Base-by-base conservation (phyloP, 2,888 invertebrate genomes). In the Fissipunctia ypsillon region DNA sequence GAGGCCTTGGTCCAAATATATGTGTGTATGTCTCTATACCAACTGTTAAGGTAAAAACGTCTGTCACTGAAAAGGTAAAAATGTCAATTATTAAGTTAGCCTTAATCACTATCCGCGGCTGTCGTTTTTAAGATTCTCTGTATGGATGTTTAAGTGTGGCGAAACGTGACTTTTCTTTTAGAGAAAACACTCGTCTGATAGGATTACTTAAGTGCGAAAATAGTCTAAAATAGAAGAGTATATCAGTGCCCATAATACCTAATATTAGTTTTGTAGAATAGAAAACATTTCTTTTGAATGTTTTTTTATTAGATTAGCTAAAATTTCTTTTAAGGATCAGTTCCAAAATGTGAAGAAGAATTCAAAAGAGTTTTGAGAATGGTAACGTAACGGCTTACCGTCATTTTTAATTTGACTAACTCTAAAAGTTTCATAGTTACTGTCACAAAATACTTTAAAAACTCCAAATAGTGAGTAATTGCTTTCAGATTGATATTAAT, bases 61-160 rank as follows among this genome's bases (percentile, higher is more conserved):
- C 45, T 63, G 70, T 68, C 80, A 73, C 31, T 74, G 60, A 64
- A 68, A 48, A 54, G 43, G 56, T 69, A 75, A 68, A 83, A 80
- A 73, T 25, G 35, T 61, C n/a, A 43, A 35, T 65, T 72, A 59
- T 56, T 41, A 54, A 57, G 71, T 80, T 61, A 78, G 45, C 73
- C 69, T 65, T 52, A 43, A 75, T 82, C 75, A 67, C 57, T 59
- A 69, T 35, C 56, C 7, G 6, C 10, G 35, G 2, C 52, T 70
- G 50, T 22, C 61, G 28, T 35, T 52, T 76, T 75, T 14, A 59
- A 48, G 2, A 57, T 71, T 63, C 28, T 56, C 66, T 67, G 28
- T 43, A 5, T 6, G 16, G 38, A 45, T 48, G 56, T 54, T 48
- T 16, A 41, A 56, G 3, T 56, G 9, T n/a, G n/a, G n/a, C n/a